Percentiles rank a stretch among this genome's conserved stretches.
These are phyloP conservation scores for Yponomeuta cagnagella DNA, from an alignment of 2,888 invertebrate species.

Conservation along the genomic window DNA sequence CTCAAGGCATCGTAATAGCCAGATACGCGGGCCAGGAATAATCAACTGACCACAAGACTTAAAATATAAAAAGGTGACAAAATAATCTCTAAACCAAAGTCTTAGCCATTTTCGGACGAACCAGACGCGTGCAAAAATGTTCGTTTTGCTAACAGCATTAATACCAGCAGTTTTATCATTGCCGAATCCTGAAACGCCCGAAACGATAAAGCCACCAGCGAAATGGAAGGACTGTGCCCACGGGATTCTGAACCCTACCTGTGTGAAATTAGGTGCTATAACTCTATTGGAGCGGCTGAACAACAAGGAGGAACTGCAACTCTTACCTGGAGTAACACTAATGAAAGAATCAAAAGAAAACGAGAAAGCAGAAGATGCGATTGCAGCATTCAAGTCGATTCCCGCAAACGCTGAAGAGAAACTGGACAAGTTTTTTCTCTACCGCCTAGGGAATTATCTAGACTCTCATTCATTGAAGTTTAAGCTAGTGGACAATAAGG, in stretches of 20 bases:
- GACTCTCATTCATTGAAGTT: conserved; percentile 84
- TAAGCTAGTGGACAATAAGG: conserved; percentile 80
- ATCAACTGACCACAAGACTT: conserved; percentile 41
- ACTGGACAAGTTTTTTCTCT: conserved; percentile 83
- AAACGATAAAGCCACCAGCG: conserved; percentile 19
- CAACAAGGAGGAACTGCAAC: conserved; percentile 54
- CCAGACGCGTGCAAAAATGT: conserved; percentile 14
- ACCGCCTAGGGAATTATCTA: conserved; percentile 81
- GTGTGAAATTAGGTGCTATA: conserved; percentile 64
- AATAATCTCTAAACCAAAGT: conserved; percentile 26
- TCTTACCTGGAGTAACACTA: conserved; percentile 76
- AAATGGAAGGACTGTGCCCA: conserved; percentile 56
- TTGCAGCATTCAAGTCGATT: conserved; percentile 77
- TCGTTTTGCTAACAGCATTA: conserved; percentile 4
- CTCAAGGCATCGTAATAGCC: background rate
- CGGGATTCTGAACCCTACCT: conserved; percentile 60
- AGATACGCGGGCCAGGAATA: background rate
- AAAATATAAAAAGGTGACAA: conserved; percentile 54
- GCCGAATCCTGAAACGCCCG: background rate
- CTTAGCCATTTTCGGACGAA: background rate
- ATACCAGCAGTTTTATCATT: conserved; percentile 1
- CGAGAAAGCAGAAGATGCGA: conserved; percentile 44
- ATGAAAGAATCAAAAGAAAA: conserved; percentile 73
- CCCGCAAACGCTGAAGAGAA: conserved; percentile 79
- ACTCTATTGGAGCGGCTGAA: conserved; percentile 57